Evolutionary conservation across 2,797 vertebrate species (phyloP).

Genomic region (Neosilurus mollespiculum): DNA sequence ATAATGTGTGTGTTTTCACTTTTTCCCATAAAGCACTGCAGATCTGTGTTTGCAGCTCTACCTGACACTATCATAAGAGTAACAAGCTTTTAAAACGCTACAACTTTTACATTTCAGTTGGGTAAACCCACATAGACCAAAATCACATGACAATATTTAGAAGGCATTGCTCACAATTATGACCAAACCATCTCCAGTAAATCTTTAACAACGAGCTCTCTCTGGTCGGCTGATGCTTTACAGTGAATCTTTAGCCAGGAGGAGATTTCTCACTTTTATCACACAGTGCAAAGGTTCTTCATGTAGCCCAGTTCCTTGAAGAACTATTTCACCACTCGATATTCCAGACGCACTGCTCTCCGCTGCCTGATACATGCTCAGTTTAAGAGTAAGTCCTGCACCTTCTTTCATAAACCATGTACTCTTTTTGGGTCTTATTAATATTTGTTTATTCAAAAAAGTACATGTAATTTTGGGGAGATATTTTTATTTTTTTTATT

Average conservation of each 20-base stretch:
- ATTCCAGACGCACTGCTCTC: background rate
- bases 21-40: too few species aligned
- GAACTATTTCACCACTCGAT: slow-evolving; percentile 18
- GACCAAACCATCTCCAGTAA: background rate
- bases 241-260: slow-evolving; percentile 57
- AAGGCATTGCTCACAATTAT: background rate
- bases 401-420: background rate
- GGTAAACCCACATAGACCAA: background rate
- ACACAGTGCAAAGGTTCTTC: slow-evolving; percentile 55
- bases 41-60: too few species aligned
- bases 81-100: background rate
- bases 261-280: slow-evolving; percentile 48
- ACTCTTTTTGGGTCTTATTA: background rate
- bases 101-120: background rate
- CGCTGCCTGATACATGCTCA: background rate
- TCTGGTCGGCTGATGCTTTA: background rate
- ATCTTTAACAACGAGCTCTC: slow-evolving; percentile 1
- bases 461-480: background rate
- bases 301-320: slow-evolving; percentile 31
- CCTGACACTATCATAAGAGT: background rate
- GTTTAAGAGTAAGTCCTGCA: slow-evolving; percentile 11
- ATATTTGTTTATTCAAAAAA: background rate
- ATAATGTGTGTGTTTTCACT: background rate
- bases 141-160: background rate
- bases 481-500: too few species aligned